Base-by-base conservation (phyloP, 1,140 invertebrate genomes). In the Drosophila suzukii region DNA sequence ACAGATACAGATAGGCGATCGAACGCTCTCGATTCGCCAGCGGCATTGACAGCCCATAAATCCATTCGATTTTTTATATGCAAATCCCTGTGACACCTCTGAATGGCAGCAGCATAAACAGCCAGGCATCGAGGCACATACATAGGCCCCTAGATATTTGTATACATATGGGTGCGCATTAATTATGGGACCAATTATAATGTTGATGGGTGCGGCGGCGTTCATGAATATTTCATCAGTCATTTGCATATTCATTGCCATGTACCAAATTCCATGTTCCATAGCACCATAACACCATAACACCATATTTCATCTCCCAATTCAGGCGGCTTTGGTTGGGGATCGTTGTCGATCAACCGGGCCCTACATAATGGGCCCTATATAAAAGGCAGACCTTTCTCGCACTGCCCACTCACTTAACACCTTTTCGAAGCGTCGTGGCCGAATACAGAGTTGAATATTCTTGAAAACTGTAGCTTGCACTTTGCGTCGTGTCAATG, bases 191-290 rank as follows among this genome's bases (percentile, higher is more conserved):
- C 75, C 78, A 78, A 86, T 86, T 85, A 85, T 68, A 65, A 81
- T 78, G 68, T 78, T 71, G 50, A 82, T 67, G 66, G 67, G 67
- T 44, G 66, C 32, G 47, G 43, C 13, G n/a, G 24, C 8, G 44
- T 59, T 86, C 75, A 82, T 82, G 63, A 82, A 83, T 86, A 86
- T 86, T 88, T 79, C 59, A 88, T 88, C 39, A 70, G 43, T 6
- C 51, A 77, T 56, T 77, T 56, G 55, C 54, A 56, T 61, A 63
- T 50, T 44, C 43, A 56, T 51, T 34, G 34, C 53, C 17, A 51
- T 47, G 13, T n/a, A 20, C 4, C 38, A 67, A 61, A 68, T 62
- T 62, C 38, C 46, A 49, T n/a, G 13, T 4, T 15, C 49, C 17
- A 68, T 66, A 66, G 32, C 8, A n/a, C 15, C 43, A 44, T 5